Percentiles rank a stretch among this genome's conserved stretches.
These are phyloP conservation scores for Aproaerema taeniolella DNA, from an alignment of 2,888 invertebrate genomes.

Conservation along the genomic window DNA sequence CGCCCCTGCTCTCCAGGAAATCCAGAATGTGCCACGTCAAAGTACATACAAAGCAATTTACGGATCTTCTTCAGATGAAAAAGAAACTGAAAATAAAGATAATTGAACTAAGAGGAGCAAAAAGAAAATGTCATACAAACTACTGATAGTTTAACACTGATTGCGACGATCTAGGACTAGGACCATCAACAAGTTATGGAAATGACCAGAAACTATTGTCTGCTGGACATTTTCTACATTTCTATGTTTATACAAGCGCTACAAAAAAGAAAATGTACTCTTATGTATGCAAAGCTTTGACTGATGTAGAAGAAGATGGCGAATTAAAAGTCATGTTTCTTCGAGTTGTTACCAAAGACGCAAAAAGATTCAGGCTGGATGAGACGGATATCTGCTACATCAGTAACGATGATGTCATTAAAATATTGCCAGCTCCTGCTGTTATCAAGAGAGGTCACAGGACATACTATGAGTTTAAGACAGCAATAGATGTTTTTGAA, in stretches of 20 bases:
- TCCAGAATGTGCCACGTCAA: conserved; percentile 6
- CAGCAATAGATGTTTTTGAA: conserved; percentile 5
- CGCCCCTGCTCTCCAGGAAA: conserved; percentile 3
- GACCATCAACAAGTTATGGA: conserved; percentile 3
- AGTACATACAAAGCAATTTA: conserved; percentile 5
- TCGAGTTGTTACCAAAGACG: conserved; percentile 6
- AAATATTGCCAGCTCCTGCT: conserved; percentile 3
- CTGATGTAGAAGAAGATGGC: conserved; percentile 5
- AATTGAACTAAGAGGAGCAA: conserved; percentile 1
- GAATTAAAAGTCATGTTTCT: conserved; percentile 8
- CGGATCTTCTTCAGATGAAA: conserved; percentile 6
- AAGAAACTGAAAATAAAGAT: conserved; percentile 2
- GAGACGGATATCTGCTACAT: conserved; percentile 4
- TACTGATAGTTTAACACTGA: not conserved
- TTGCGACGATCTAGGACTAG: not conserved
- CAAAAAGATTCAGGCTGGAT: conserved; percentile 4
- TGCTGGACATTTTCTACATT: conserved; percentile 7
- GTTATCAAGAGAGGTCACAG: conserved; percentile 4
- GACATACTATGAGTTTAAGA: conserved; percentile 5
- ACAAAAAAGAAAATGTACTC: conserved; percentile 8
- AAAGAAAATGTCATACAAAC: conserved; percentile 6
- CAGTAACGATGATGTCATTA: conserved; percentile 2
- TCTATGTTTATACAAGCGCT: conserved; percentile 1
- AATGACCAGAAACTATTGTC: not conserved
- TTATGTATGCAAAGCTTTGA: conserved; percentile 7